Conservation (phyloP, 2,113 vertebrate genomes). For the Sylvicapra grimmia region DNA sequence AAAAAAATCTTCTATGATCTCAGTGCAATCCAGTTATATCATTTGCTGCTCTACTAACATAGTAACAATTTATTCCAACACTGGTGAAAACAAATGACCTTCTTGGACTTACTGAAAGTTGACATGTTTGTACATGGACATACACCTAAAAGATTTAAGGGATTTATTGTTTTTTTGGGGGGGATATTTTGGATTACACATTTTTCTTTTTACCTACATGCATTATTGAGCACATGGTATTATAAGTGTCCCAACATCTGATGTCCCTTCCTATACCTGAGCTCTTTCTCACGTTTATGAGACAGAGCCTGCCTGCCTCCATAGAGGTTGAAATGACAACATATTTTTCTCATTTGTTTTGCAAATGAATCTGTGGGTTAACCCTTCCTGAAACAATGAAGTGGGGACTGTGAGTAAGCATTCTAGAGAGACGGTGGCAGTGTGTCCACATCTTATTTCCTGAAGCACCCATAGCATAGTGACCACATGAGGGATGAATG, state of each 20-base stretch:
- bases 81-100: neutral
- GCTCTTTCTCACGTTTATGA: neutral
- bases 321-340: neutral
- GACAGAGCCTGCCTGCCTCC: neutral
- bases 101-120: neutral
- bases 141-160: neutral
- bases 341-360: neutral
- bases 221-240: neutral
- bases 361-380: neutral
- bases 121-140: rapidly evolving
- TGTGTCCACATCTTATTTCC: neutral
- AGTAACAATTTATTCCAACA: neutral
- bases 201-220: neutral
- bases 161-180: neutral
- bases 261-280: rapidly evolving
- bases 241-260: too few relatives aligned
- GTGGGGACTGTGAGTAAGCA: neutral
- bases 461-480: neutral
- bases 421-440: neutral
- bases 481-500: neutral
- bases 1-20: neutral
- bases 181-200: neutral
- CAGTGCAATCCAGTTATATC: neutral
- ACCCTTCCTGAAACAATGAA: neutral
- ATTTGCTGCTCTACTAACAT: neutral